Percentiles rank a stretch among this genome's conserved stretches.
These are phyloP conservation scores for Reticulitermes lucifugus DNA, from an alignment of 2,888 invertebrate genomes.

Conservation along the genomic window DNA sequence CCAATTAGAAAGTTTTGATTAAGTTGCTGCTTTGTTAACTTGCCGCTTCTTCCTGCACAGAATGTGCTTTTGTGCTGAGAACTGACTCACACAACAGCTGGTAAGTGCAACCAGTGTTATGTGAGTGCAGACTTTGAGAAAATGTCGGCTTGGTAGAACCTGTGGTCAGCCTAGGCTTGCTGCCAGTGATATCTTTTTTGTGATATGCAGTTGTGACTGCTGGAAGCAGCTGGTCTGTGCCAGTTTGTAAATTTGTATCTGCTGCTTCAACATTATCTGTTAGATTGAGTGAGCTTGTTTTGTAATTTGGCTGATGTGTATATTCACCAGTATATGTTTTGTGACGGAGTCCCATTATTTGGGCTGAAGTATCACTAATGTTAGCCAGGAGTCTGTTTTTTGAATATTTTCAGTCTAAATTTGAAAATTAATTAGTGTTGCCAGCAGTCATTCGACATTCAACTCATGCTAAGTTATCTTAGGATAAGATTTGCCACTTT, in stretches of 20 bases:
- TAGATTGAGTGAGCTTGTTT: too few species aligned
- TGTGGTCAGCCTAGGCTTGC: neutral
- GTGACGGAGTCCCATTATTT: too few species aligned
- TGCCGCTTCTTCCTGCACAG: neutral
- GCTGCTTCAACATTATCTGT: too few species aligned
- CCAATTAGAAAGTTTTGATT: conserved; percentile 7
- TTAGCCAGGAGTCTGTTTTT: too few species aligned
- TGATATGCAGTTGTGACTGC: neutral
- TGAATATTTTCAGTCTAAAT: too few species aligned
- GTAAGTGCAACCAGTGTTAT: neutral
- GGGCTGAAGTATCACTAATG: too few species aligned
- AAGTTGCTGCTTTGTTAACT: conserved; percentile 23
- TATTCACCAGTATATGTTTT: too few species aligned
- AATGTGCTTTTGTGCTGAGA: neutral
- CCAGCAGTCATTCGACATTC: too few species aligned
- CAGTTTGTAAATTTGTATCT: neutral
- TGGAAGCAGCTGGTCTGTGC: neutral
- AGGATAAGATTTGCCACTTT: neutral
- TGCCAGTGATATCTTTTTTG: neutral
- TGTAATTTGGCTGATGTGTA: too few species aligned
- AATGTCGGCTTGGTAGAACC: conserved; percentile 2
- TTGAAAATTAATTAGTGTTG: too few species aligned
- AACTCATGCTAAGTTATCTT: too few species aligned
- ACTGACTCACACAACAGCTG: neutral
- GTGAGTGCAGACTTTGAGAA: conserved; percentile 1